Base-by-base conservation (phyloP, 2,113 vertebrate species). In the Antigone vipio region DNA sequence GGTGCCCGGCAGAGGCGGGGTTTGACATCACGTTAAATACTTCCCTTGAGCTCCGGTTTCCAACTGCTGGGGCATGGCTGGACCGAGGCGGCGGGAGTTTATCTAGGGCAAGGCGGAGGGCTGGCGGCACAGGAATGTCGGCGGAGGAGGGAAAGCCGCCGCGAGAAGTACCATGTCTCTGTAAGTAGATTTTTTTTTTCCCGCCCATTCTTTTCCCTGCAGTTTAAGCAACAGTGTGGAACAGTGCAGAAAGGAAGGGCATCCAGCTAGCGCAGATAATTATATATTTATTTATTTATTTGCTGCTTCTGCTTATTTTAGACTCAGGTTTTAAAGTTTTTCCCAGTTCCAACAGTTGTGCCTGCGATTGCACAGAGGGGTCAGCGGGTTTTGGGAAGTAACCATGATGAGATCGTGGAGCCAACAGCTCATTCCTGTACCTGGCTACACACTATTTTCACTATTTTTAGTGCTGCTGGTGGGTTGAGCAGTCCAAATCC, bases 1-100 rank as follows among this genome's bases (percentile, higher is more conserved):
- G 89, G 52, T 55, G 72, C 80, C 20, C 20, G 12, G 68, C 88
- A 89, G 93, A 97, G 97, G 97, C 95, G 96, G 97, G 74, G 97
- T 95, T 71, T 91, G 44, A 11, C 35, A 32, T 52, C 5, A 24
- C 81, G 2, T 95, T 94, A 97, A 96, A 97, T 96, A n/a, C 82
- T 38, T 8, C 34, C 82, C 85, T 5, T 4, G 27, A 90, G 66
- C 93, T 75, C 9, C 1, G 10, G 11, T 85, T 71, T 35, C 86
- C 62, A 64, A 12, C 8, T 4, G 4, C 75, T 2, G n/a, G 53
- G 45, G 63, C 47, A 13, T 9, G 44, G 75, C 79, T 14, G 88
- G 63, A 47, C 7, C 5, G 7, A 40, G 83, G 72, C 40, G 1
- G 38, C 5, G 1, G 68, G 85, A 60, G 11, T 82, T 82, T 77